These are phyloP conservation scores for Tinamus major DNA, from an alignment of 2,797 vertebrate genomes.

Conservation along the genomic window DNA sequence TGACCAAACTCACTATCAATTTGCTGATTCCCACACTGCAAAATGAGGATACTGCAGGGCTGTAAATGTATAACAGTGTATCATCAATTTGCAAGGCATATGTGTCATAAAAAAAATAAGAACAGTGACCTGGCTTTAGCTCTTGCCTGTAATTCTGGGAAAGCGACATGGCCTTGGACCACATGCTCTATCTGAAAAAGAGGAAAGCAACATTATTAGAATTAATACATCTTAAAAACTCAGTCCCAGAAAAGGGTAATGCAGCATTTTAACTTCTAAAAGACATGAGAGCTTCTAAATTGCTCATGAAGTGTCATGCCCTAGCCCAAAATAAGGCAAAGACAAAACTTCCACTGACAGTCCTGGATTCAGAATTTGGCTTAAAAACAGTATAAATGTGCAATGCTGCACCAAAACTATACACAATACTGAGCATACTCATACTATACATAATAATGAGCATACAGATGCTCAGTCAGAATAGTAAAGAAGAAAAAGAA, in stretches of 20 bases:
- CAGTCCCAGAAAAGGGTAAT: neutral
- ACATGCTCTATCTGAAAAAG: slow-evolving; percentile 91
- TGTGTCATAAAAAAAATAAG: neutral
- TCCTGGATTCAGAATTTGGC: neutral
- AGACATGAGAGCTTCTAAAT: neutral
- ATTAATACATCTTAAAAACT: slow-evolving; percentile 3
- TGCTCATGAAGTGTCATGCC: neutral
- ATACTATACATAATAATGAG: neutral
- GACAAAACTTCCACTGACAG: slow-evolving; percentile 11
- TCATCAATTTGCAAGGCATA: neutral
- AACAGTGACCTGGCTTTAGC: slow-evolving; percentile 82
- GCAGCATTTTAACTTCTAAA: neutral
- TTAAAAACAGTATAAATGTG: neutral
- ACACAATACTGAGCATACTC: neutral
- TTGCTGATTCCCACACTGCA: neutral
- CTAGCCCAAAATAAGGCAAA: neutral
- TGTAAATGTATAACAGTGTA: neutral
- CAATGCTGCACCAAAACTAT: neutral
- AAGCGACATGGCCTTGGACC: slow-evolving; percentile 88
- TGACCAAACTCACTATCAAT: neutral
- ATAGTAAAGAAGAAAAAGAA: neutral
- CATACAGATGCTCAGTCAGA: neutral
- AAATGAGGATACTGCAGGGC: neutral
- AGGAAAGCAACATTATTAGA: slow-evolving; percentile 19
- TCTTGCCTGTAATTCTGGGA: slow-evolving; percentile 85